phyloP scores from a whole-genome alignment of 2,113 vertebrate genomes.

The Psammodynastes pulverulentus region DNA sequence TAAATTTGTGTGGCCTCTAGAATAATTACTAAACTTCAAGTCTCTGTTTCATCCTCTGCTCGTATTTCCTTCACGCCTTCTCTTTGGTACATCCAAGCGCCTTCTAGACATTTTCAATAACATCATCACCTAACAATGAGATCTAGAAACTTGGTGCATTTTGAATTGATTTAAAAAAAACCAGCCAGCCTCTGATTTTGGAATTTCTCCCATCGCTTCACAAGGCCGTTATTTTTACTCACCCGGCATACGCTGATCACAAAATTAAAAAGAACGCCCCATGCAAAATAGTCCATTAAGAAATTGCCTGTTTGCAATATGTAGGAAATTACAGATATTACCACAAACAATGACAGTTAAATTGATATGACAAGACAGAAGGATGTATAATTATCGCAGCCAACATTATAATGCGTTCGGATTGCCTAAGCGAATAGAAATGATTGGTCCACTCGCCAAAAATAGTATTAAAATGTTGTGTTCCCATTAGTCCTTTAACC shows the following conservation, averaged over 20 bases:
- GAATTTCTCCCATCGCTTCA: neutral
- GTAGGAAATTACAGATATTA: neutral
- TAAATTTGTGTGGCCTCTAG: neutral
- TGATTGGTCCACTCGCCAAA: neutral
- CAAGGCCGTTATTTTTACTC: neutral
- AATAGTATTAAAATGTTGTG: neutral
- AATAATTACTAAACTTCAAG: neutral
- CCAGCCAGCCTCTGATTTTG: neutral
- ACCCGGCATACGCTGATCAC: neutral
- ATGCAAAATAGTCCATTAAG: neutral
- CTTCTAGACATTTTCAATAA: neutral
- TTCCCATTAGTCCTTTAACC: neutral
- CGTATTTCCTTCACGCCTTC: neutral
- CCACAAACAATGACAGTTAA: neutral
- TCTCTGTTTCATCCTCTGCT: neutral
- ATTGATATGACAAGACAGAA: neutral
- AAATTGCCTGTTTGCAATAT: neutral
- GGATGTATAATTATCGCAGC: neutral
- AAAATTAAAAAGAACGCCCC: neutral
- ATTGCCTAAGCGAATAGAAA: neutral
- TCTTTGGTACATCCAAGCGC: neutral
- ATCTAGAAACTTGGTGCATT: neutral
- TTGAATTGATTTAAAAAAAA: neutral
- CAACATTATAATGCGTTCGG: neutral
- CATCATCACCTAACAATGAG: neutral